Percentiles rank a stretch among this genome's conserved stretches.
Conservation (phyloP, 2,888 invertebrate species). For the Drosophila dives region DNA sequence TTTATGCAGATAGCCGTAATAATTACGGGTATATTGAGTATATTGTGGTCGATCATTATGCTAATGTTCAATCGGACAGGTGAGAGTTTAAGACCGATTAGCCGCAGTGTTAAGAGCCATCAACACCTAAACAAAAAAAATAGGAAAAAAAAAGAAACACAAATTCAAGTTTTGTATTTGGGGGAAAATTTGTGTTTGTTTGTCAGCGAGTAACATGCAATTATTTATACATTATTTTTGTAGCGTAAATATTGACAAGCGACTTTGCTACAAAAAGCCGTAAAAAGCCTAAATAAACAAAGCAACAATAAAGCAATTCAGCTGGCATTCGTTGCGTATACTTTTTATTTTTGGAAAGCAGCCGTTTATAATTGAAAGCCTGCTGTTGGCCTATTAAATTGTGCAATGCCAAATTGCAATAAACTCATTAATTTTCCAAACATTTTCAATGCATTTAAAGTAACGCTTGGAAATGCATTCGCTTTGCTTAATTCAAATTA, state of each 20-base stretch:
- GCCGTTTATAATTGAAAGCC: constrained; percentile 22
- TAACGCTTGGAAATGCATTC: neutral
- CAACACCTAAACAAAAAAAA: constrained; percentile 44
- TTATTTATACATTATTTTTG: constrained; percentile 71
- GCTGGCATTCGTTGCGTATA: constrained; percentile 42
- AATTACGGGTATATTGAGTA: constrained; percentile 21
- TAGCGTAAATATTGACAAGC: constrained; percentile 63
- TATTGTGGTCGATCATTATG: constrained; percentile 48
- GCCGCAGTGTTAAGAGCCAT: constrained; percentile 58
- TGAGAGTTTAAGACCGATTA: constrained; percentile 41
- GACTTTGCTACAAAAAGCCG: constrained; percentile 39
- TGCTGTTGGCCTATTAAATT: neutral
- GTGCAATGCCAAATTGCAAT: constrained; percentile 6
- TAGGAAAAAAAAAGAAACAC: constrained; percentile 9
- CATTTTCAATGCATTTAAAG: neutral
- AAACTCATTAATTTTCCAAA: neutral
- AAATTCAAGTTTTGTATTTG: constrained; percentile 4
- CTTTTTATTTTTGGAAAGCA: constrained; percentile 10
- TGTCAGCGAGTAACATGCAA: constrained; percentile 66
- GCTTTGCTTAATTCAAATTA: constrained; percentile 9
- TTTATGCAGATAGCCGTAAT: constrained; percentile 40
- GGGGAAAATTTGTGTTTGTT: constrained; percentile 32
- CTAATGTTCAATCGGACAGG: constrained; percentile 49
- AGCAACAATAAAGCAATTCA: constrained; percentile 26
- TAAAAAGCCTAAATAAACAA: constrained; percentile 40